Evolutionary conservation across 2,113 vertebrate species (phyloP).

Genomic region (Bos indicus): DNA sequence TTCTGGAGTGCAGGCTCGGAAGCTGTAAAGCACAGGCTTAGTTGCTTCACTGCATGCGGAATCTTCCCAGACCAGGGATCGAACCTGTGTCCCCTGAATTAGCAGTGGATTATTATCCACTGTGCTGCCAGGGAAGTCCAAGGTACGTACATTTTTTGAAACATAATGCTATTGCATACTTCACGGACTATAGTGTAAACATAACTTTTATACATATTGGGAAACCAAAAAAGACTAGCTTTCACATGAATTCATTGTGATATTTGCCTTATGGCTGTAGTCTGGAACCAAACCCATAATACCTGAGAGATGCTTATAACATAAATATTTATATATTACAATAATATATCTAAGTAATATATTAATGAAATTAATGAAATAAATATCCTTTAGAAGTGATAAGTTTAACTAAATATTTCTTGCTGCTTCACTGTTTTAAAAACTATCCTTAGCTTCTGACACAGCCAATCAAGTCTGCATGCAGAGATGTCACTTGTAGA

Average conservation of each 20-base stretch:
- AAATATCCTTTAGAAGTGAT: neutral
- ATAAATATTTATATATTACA: neutral
- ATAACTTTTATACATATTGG: neutral
- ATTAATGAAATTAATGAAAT: neutral
- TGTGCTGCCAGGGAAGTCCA: neutral
- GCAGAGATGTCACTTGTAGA: neutral
- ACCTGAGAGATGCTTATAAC: neutral
- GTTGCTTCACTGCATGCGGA: neutral
- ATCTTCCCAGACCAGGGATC: neutral
- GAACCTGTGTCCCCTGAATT: neutral
- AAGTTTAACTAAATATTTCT: neutral
- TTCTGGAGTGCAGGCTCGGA: neutral
- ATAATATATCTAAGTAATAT: neutral
- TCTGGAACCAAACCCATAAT: neutral
- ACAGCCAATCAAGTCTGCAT: neutral
- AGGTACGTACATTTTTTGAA: neutral
- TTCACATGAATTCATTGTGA: neutral
- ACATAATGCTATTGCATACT: neutral
- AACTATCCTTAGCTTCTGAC: neutral
- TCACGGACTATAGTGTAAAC: neutral
- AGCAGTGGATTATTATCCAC: neutral
- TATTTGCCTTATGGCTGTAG: neutral
- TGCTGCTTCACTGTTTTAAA: neutral
- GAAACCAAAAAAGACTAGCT: neutral
- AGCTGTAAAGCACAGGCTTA: fast-evolving